Base-by-base conservation (phyloP, 2,888 invertebrate species). In the Clistopyga incitator region DNA sequence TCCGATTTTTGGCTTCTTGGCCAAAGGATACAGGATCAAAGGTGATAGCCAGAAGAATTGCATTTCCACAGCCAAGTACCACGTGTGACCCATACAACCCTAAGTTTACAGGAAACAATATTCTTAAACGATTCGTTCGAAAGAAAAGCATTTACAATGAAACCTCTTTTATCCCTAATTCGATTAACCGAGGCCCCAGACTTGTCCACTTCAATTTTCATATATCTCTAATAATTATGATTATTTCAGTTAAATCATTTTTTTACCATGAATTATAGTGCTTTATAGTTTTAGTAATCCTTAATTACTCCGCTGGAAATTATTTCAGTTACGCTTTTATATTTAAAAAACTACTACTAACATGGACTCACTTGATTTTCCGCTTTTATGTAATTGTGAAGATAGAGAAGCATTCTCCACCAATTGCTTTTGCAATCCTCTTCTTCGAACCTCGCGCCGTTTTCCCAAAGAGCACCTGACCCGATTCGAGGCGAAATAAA, bases 51-150 rank as follows among this genome's bases (percentile, higher is more conserved):
- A 92, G 87, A 94, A 95, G 52, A 95, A 88, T 88, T 95, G 95
- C 86, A 94, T 95, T 86, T 95, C 95, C 15, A 95, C 94, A 3
- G 95, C 94, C 56, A 95, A 89, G 86, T 95, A 95, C 95, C 95
- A 95, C 0, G 94, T 93, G 86, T 95, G 95, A 34, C 93, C 92
- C 42, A 95, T 88, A 88, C 95, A 95, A 94, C 50, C 50, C 85
- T 86, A 13, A 8, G 4, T 18, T 56, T 29, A 15, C 29, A 68
- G 8, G 18, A 10, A 61, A 61, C 0, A 61, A 2, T 15, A 56
- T 56, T 25, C 23, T 15, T n/a, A n/a, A 1, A 20, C 54, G 20
- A 54, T 54, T 56, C 25, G 56, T 13, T 11, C 15, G 13, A 25
- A 25, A 25, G 23, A 6, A 6, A 56, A 56, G 11, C 23, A 13